Base-by-base conservation (phyloP, 1,140 invertebrate genomes). In the Ceratina calcarata region DNA sequence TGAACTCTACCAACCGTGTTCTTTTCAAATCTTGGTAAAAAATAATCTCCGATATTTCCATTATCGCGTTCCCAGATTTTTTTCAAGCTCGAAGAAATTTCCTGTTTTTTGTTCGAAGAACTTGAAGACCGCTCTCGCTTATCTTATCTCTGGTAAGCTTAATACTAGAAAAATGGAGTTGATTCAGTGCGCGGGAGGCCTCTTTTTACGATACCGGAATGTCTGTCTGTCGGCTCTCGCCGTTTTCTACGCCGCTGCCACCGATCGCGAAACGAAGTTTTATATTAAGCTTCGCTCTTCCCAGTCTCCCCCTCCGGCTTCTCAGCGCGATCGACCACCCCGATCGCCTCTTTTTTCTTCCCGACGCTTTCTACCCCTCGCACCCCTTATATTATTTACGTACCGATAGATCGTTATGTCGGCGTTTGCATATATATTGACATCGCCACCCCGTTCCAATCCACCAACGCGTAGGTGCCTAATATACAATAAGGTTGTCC, bases 241-340 rank as follows among this genome's bases (percentile, higher is more conserved):
- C 80, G 69, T 85, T 89, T 89, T 83, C 86, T 86, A 86, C 70
- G 37, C 37, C 80, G 78, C 89, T 89, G 87, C 86, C 88, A 87
- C 91, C 91, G 90, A 92, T 93, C 91, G 91, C 89, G 91, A 92
- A 92, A 92, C 92, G 90, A 93, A 92, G 91, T 93, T 93, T 93
- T 92, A 93, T 92, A 93, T 93, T 92, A 91, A 93, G 91, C 90
- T 87, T 81, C 69, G 87, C 51, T 73, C 62, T 64, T 75, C 62
- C 57, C 20, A 58, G n/a, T 16, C 22, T 66, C 49, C 10, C 55
- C 68, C 62, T 79, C 24, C 60, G 53, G 20, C 58, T 27, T 53
- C 53, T 53, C 64, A 57, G 55, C 15, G 55, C 55, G 55, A 57
- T 18, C 66, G 37, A 45, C 67, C 60, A 58, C 68, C 58, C 49